Evolutionary conservation across 2,888 invertebrate genomes (phyloP).

Genomic region (Girardia tigrina): DNA sequence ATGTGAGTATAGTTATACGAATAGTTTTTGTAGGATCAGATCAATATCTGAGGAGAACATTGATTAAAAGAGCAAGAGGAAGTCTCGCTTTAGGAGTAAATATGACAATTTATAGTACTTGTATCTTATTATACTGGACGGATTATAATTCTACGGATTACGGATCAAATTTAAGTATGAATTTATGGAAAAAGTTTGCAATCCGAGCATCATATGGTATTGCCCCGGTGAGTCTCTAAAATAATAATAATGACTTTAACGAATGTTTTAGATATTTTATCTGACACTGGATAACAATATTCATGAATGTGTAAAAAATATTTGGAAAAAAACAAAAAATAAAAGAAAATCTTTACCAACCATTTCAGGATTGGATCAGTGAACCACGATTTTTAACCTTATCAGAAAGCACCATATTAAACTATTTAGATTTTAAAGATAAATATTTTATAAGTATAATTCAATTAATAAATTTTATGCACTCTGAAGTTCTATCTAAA

Average conservation of each 20-base stretch:
- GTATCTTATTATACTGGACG: not conserved
- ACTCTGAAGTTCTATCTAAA: too few relatives aligned
- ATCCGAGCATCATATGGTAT: not conserved
- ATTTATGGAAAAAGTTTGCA: slow-evolving; percentile 9
- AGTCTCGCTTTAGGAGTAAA: not conserved
- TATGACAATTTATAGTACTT: not conserved
- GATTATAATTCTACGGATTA: not conserved
- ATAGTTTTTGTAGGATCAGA: not conserved
- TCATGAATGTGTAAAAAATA: not conserved
- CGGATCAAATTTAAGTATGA: not conserved
- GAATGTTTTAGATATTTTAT: not conserved
- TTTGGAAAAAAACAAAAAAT: not conserved
- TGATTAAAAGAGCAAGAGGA: not conserved
- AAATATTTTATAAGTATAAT: too few relatives aligned
- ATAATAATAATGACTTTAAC: too few relatives aligned
- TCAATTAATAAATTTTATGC: too few relatives aligned
- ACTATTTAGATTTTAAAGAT: too few relatives aligned
- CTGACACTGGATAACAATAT: not conserved
- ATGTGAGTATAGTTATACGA: not conserved
- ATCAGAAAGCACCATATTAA: too few relatives aligned
- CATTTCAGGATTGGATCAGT: too few relatives aligned
- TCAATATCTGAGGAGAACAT: not conserved
- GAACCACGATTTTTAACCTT: too few relatives aligned
- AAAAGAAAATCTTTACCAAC: too few relatives aligned
- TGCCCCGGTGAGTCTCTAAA: not conserved